Percentiles rank a stretch among this genome's conserved stretches.
phyloP scores from a whole-genome alignment of 2,113 vertebrate species.

The Turnix velox region DNA sequence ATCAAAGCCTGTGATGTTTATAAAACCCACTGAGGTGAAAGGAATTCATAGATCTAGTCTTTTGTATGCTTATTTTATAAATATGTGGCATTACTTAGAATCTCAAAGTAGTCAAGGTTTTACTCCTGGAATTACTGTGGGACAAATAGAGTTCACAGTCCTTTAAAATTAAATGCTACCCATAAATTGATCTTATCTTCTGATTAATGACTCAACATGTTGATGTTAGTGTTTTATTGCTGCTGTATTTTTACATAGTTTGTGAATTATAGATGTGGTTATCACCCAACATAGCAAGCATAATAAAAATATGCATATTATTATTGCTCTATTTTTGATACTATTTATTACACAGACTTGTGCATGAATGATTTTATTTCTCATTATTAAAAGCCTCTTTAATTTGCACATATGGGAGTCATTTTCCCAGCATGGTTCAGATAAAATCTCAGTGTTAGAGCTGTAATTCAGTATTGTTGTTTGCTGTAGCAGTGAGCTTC shows the following conservation, averaged over 20 bases:
- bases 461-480: slow-evolving; percentile 19
- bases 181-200: slow-evolving; percentile 64
- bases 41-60: neutral
- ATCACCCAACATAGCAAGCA: neutral
- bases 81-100: neutral
- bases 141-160: neutral
- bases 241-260: slow-evolving; percentile 23
- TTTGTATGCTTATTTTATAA: slow-evolving; percentile 1
- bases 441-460: neutral
- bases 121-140: neutral
- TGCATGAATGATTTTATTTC: slow-evolving; percentile 65
- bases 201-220: slow-evolving; percentile 48
- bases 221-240: slow-evolving; percentile 67
- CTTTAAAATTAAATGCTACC: slow-evolving; percentile 53
- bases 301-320: slow-evolving; percentile 49
- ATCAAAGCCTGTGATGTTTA: neutral
- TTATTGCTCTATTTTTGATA: slow-evolving; percentile 46
- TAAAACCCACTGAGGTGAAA: neutral
- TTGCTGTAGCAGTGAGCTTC: neutral
- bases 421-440: slow-evolving; percentile 42
- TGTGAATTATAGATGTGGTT: slow-evolving; percentile 56
- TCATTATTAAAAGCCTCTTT: slow-evolving; percentile 45
- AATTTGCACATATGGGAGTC: slow-evolving; percentile 44
- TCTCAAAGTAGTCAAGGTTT: neutral
- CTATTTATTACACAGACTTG: slow-evolving; percentile 59